Base-by-base conservation (phyloP, 1,140 invertebrate genomes). In the Patella vulgata region DNA sequence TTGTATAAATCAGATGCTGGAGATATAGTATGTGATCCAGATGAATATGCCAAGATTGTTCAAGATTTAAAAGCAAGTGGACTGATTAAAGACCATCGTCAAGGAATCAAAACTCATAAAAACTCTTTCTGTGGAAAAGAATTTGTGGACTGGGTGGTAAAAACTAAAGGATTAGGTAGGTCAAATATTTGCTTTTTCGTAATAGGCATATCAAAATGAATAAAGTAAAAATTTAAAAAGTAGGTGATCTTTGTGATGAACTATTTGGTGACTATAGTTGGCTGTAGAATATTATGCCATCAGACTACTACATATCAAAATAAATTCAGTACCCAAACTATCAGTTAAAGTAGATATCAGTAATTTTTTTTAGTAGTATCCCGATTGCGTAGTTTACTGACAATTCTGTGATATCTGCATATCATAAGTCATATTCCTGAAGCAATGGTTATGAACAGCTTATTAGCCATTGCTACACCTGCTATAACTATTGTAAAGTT, bases 131-230 rank as follows among this genome's bases (percentile, higher is more conserved):
- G 61, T 48, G 84, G 83, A 9, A 77, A 79, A 52, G 79, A 81
- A 11, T 83, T 85, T 70, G 77, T 85, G 8, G 74, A 80, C 40
- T 85, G 82, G 81, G 60, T 85, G 28, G 82, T 83, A 33, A 75
- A 79, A 47, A 76, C 70, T 17, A 83, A 83, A 65, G 57, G 66
- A 31, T 57, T 84, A 21, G 82, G 84, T 85, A 64, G 66, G 68
- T 39, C n/a, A 36, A 36, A 36, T 36, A 36, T 36, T 8, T 36
- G 33, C 30, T 3, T n/a, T n/a, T n/a, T n/a, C n/a, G n/a, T n/a
- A n/a, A n/a, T n/a, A n/a, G n/a, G n/a, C n/a, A n/a, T n/a, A n/a
- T n/a, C n/a, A n/a, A n/a, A n/a, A n/a, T n/a, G n/a, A n/a, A n/a
- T n/a, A n/a, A n/a, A n/a, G n/a, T n/a, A n/a, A n/a, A n/a, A n/a